Evolutionary conservation across 2,113 vertebrate species (phyloP).

Genomic region (Engraulis encrasicolus): DNA sequence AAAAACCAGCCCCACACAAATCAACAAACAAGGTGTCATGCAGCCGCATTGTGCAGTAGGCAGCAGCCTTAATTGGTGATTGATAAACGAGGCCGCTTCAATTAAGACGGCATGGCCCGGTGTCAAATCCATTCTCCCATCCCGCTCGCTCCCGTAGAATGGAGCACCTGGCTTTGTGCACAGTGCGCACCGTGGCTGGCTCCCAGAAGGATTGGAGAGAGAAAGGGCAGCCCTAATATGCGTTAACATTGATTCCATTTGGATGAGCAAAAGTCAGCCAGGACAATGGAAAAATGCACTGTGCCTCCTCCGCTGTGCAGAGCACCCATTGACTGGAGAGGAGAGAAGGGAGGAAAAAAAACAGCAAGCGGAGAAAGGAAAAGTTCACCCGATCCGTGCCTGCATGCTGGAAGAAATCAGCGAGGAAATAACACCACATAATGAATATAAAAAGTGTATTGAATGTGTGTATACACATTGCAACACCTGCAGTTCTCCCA

Average conservation of each 20-base stretch:
- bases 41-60: neutral
- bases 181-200: neutral
- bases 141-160: neutral
- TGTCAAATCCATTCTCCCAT: constrained; percentile 57
- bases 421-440: neutral
- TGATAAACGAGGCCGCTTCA: constrained; percentile 58
- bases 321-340: neutral
- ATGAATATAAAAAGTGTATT: too few relatives aligned
- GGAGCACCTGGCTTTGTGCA: neutral
- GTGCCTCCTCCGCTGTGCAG: neutral
- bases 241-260: constrained; percentile 63
- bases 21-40: neutral
- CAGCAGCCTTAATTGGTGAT: constrained; percentile 52
- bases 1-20: too few relatives aligned
- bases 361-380: neutral
- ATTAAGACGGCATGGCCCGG: constrained; percentile 40
- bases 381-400: neutral
- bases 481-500: neutral
- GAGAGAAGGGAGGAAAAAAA: neutral
- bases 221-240: constrained; percentile 60
- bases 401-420: neutral
- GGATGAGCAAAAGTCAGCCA: constrained; percentile 65
- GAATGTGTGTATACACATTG: neutral
- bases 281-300: constrained; percentile 47
- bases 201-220: constrained; percentile 15